A percentile compares a stretch with the other conserved stretches of the same genome.
phyloP scores from a whole-genome alignment of 2,113 vertebrate species.

The Leptocoma aspasia region DNA sequence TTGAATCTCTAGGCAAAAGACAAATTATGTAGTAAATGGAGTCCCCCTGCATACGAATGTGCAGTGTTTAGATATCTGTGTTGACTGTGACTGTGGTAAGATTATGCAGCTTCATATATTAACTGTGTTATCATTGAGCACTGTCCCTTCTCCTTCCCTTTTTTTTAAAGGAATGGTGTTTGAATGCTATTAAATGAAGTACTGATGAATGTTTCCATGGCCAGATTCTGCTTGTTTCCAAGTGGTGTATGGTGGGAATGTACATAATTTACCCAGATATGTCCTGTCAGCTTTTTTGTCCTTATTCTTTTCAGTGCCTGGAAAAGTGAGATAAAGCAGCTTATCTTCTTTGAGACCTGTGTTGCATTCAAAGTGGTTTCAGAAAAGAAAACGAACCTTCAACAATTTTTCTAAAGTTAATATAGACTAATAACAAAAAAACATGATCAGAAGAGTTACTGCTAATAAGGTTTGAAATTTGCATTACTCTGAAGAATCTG shows the following conservation, averaged over 20 bases:
- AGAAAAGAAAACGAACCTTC: neutral
- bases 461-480: constrained; percentile 33
- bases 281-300: neutral
- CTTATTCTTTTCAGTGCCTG: neutral
- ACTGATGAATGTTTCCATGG: neutral
- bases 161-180: neutral
- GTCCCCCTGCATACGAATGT: neutral
- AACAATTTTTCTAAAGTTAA: neutral
- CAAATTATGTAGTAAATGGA: neutral
- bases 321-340: constrained; percentile 24
- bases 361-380: neutral
- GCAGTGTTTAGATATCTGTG: neutral
- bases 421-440: neutral
- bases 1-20: neutral
- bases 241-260: neutral
- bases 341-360: neutral
- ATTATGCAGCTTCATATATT: neutral
- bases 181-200: neutral
- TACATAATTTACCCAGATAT: neutral
- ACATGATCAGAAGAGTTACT: neutral
- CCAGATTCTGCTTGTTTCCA: neutral
- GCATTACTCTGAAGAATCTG: neutral
- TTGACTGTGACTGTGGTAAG: neutral
- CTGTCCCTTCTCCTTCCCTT: neutral
- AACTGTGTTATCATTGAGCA: neutral